A percentile compares a stretch with the other conserved stretches of the same genome.
phyloP scores from a whole-genome alignment of 2,888 invertebrate genomes.

The Phyllotreta cruciferae region DNA sequence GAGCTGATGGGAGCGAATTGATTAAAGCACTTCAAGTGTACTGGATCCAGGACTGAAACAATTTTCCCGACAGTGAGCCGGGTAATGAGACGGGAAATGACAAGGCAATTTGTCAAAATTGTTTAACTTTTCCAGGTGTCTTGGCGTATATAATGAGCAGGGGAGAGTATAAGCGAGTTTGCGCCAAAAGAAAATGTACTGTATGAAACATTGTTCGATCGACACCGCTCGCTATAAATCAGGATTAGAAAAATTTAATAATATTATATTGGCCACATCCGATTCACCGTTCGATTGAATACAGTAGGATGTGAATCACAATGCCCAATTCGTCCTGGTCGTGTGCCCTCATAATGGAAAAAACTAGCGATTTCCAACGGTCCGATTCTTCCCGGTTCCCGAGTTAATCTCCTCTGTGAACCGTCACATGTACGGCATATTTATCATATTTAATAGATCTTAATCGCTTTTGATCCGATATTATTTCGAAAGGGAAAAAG shows the following conservation, averaged over 20 bases:
- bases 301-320: conserved; percentile 13
- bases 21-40: conserved; percentile 23
- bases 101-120: conserved; percentile 42
- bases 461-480: conserved; percentile 41
- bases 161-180: too few relatives aligned
- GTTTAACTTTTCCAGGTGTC: conserved; percentile 14
- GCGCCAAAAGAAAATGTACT: too few relatives aligned
- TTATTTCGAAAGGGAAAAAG: conserved; percentile 24
- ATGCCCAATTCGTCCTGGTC: conserved; percentile 33
- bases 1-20: conserved; percentile 23
- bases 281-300: neutral
- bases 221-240: too few relatives aligned
- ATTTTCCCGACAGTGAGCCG: conserved; percentile 19
- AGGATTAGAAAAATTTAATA: too few relatives aligned
- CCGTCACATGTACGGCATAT: conserved; percentile 43
- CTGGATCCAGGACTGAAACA: conserved; percentile 19
- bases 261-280: too few relatives aligned
- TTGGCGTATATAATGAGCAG: conserved; percentile 4
- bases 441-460: conserved; percentile 48
- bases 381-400: conserved; percentile 36
- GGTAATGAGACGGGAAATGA: conserved; percentile 46
- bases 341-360: conserved; percentile 30
- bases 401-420: conserved; percentile 45
- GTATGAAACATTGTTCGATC: too few relatives aligned
- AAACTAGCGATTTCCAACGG: conserved; percentile 21